Percentiles rank a stretch among this genome's conserved stretches.
These are phyloP conservation scores for Procambarus clarkii DNA, from an alignment of 1,140 invertebrate genomes.

Conservation along the genomic window DNA sequence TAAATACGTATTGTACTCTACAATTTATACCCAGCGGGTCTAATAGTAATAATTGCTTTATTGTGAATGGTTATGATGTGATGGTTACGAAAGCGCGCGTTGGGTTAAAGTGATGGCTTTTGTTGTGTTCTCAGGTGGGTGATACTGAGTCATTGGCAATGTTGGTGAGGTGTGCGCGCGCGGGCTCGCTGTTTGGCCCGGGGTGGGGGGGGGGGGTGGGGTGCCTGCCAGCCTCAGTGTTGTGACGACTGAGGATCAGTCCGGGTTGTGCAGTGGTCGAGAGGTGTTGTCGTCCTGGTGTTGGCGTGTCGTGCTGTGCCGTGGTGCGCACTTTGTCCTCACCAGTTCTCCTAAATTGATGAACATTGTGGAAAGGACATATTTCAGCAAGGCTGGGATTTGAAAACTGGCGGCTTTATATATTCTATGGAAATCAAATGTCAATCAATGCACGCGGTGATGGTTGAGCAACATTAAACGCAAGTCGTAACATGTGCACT, in stretches of 20 bases:
- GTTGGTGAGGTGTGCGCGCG: not conserved
- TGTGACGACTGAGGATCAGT: not conserved
- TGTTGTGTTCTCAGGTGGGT: not conserved
- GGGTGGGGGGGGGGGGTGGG: too few relatives aligned
- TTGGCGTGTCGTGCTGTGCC: not conserved
- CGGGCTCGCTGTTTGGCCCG: too few relatives aligned
- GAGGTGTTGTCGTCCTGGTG: not conserved
- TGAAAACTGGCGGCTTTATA: not conserved
- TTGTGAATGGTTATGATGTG: not conserved
- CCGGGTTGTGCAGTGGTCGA: not conserved
- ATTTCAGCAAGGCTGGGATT: not conserved
- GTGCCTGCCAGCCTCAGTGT: not conserved
- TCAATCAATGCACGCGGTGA: not conserved
- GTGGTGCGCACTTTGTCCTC: not conserved
- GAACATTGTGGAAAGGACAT: not conserved
- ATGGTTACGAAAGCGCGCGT: not conserved
- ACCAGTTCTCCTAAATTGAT: not conserved
- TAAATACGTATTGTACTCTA: not conserved
- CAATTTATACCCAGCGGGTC: not conserved
- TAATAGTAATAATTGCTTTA: not conserved
- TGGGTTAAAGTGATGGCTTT: not conserved
- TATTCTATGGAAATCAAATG: not conserved
- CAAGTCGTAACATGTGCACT: not conserved
- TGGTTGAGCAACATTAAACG: not conserved
- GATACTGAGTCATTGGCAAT: slow-evolving; percentile 8